Percentiles rank a stretch among this genome's conserved stretches.
These are phyloP conservation scores for Melitaea athalia DNA, from an alignment of 2,888 invertebrate species.

Conservation along the genomic window DNA sequence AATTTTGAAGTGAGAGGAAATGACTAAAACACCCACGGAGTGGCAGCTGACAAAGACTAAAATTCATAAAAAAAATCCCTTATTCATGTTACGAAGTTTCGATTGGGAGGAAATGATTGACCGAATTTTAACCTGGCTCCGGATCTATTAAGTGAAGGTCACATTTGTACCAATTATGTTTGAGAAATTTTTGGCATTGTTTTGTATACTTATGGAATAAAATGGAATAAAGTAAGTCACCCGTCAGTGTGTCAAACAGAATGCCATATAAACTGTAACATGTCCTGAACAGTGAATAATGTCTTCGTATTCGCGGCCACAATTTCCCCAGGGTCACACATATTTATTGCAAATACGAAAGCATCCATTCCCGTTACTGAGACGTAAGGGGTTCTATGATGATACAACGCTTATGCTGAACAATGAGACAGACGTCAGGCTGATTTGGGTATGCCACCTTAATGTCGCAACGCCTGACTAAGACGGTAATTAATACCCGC, in stretches of 20 bases:
- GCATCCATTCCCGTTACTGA: slow-evolving; percentile 22
- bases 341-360: slow-evolving; percentile 24
- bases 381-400: slow-evolving; percentile 27
- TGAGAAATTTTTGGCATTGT: too few species aligned
- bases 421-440: slow-evolving; percentile 25
- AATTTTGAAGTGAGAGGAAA: too few species aligned
- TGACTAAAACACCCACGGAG: too few species aligned
- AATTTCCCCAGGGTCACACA: slow-evolving; percentile 16
- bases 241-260: slow-evolving; percentile 18
- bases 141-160: too few species aligned
- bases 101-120: too few species aligned
- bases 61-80: too few species aligned
- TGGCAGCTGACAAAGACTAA: too few species aligned
- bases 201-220: too few species aligned
- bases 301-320: slow-evolving; percentile 13
- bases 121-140: too few species aligned
- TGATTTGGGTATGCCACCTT: slow-evolving; percentile 22
- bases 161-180: too few species aligned
- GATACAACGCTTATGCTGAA: slow-evolving; percentile 25
- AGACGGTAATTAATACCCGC: not conserved
- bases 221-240: too few species aligned
- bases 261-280: slow-evolving; percentile 14
- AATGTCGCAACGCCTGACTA: slow-evolving; percentile 5
- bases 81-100: too few species aligned
- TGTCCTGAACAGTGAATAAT: slow-evolving; percentile 27